phyloP scores from a whole-genome alignment of 2,797 vertebrate genomes.

The Stomatorhinus walkeri region DNA sequence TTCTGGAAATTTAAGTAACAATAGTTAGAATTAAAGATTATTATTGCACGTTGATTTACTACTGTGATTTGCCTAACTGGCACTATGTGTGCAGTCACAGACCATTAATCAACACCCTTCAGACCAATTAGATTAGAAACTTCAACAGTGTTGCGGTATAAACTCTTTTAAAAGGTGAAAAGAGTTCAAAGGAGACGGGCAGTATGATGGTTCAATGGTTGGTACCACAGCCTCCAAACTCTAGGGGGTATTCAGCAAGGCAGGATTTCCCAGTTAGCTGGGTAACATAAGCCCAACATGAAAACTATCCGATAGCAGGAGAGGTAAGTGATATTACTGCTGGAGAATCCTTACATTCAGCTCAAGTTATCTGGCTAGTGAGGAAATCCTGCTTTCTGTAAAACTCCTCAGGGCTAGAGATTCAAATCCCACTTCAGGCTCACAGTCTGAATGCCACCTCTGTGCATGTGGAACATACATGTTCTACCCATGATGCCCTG shows the following conservation, averaged over 20 bases:
- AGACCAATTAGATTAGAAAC: background rate
- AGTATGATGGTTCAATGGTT: background rate
- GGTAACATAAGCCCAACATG: background rate
- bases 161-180: background rate
- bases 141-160: background rate
- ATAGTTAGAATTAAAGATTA: background rate
- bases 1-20: background rate
- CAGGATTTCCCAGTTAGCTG: background rate
- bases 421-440: background rate
- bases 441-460: background rate
- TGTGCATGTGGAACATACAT: background rate
- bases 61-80: background rate
- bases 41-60: background rate
- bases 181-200: background rate
- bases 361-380: background rate
- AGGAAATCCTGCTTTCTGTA: background rate
- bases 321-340: background rate
- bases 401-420: background rate
- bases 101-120: background rate
- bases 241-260: background rate
- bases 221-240: background rate
- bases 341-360: background rate
- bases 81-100: background rate
- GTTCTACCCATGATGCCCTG: background rate
- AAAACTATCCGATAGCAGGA: background rate